Evolutionary conservation across 1,140 invertebrate species (phyloP).

Genomic region (Batillaria attramentaria): DNA sequence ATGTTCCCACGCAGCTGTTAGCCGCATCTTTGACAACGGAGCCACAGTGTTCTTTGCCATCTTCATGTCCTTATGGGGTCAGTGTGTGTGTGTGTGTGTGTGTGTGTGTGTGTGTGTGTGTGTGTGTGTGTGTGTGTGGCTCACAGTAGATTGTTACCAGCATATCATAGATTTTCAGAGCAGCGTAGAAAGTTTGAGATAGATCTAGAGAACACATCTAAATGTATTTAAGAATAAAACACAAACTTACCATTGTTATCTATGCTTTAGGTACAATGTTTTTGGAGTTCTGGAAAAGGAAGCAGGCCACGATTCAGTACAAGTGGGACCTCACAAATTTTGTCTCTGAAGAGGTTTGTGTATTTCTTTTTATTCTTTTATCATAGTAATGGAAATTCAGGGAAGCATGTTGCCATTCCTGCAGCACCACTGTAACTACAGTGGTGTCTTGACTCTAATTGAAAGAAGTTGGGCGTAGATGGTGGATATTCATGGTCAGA

Average conservation of each 20-base stretch:
- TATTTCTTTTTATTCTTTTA: constrained; percentile 20
- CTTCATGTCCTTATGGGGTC: constrained; percentile 93
- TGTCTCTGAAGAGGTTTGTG: constrained; percentile 75
- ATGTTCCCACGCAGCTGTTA: constrained; percentile 58
- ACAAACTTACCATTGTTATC: too few relatives aligned
- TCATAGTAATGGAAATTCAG: too few relatives aligned
- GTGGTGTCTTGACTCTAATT: too few relatives aligned
- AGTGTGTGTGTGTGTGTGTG: constrained; percentile 22
- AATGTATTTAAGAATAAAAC: too few relatives aligned
- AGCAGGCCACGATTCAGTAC: constrained; percentile 67
- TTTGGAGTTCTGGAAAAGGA: constrained; percentile 92
- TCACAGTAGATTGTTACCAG: not conserved
- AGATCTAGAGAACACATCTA: too few relatives aligned
- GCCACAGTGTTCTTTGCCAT: constrained; percentile 97
- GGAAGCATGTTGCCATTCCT: too few relatives aligned
- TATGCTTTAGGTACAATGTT: constrained; percentile 84
- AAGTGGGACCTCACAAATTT: constrained; percentile 82
- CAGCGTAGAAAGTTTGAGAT: not conserved
- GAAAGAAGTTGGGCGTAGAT: too few relatives aligned
- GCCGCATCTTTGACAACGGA: constrained; percentile 79
- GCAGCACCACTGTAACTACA: too few relatives aligned
- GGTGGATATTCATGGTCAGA: too few relatives aligned
- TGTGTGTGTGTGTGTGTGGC: too few relatives aligned
- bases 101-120: constrained; percentile 8
- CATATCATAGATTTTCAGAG: not conserved